Percentiles rank a stretch among this genome's conserved stretches.
Conservation (phyloP, 1,140 invertebrate species). For the Marisa cornuarietis region DNA sequence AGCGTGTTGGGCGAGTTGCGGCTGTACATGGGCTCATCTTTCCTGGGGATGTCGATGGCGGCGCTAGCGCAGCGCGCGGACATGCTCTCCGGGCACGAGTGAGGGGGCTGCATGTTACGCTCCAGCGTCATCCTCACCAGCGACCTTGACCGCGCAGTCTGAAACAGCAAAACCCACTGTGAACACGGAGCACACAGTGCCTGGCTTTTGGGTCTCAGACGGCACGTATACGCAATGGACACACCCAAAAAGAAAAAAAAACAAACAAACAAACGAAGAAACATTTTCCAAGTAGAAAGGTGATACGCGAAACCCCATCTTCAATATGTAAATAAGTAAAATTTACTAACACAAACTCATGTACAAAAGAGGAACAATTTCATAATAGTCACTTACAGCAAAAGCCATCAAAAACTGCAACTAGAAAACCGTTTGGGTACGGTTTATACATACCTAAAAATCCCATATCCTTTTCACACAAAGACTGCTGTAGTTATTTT, state of each 20-base stretch:
- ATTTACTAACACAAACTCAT: too few species aligned
- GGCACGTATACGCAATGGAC: neutral
- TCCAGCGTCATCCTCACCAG: slow-evolving; percentile 52
- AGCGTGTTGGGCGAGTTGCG: slow-evolving; percentile 63
- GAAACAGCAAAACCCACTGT: too few species aligned
- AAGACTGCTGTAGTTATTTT: too few species aligned
- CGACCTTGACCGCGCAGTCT: neutral
- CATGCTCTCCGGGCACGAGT: slow-evolving; percentile 50
- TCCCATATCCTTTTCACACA: too few species aligned
- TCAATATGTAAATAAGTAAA: too few species aligned
- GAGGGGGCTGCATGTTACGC: slow-evolving; percentile 50
- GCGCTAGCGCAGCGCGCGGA: slow-evolving; percentile 30
- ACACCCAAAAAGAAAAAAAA: neutral
- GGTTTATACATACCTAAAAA: too few species aligned
- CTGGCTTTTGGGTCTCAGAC: neutral
- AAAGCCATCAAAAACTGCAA: too few species aligned
- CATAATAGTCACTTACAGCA: too few species aligned
- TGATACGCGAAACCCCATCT: too few species aligned
- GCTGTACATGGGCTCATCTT: slow-evolving; percentile 65
- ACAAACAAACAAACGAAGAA: neutral
- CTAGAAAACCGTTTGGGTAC: too few species aligned
- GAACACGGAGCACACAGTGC: too few species aligned
- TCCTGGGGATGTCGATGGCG: slow-evolving; percentile 35
- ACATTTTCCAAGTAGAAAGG: neutral
- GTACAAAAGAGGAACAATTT: too few species aligned